Percentiles rank a stretch among this genome's conserved stretches.
phyloP scores from a whole-genome alignment of 1,140 invertebrate species.

The Muscidifurax raptorellus region DNA sequence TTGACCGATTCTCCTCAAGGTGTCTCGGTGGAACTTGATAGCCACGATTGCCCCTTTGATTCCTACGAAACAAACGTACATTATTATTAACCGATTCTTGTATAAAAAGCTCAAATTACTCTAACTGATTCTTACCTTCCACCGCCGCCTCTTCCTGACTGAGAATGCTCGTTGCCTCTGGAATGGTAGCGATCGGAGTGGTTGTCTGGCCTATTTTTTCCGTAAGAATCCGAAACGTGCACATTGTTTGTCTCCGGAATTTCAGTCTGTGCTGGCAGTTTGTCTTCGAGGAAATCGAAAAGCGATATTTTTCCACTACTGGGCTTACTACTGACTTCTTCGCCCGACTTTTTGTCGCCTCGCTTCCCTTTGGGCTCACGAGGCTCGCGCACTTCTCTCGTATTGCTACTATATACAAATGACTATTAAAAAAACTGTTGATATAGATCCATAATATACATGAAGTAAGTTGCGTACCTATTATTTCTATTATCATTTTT shows the following conservation, averaged over 20 bases:
- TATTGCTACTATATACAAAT: slow-evolving; percentile 45
- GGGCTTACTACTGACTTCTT: slow-evolving; percentile 80
- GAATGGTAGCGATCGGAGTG: slow-evolving; percentile 63
- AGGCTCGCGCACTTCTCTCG: slow-evolving; percentile 60
- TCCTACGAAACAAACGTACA: slow-evolving; percentile 50
- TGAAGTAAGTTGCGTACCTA: slow-evolving; percentile 52
- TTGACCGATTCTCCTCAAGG: slow-evolving; percentile 62
- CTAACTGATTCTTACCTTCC: slow-evolving; percentile 61
- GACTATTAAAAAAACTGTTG: not conserved
- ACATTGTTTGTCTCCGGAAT: slow-evolving; percentile 56
- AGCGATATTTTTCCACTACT: slow-evolving; percentile 87
- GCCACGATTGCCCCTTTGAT: slow-evolving; percentile 60
- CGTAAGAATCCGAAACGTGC: slow-evolving; percentile 54
- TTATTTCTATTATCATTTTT: slow-evolving; percentile 73
- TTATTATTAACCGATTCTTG: not conserved
- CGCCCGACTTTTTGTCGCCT: slow-evolving; percentile 77
- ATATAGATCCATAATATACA: slow-evolving; percentile 37
- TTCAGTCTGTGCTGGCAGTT: slow-evolving; percentile 80
- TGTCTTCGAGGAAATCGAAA: slow-evolving; percentile 91
- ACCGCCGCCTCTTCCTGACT: slow-evolving; percentile 57
- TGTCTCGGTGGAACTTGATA: slow-evolving; percentile 67
- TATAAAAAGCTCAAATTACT: not conserved
- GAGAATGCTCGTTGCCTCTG: slow-evolving; percentile 57
- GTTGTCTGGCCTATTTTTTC: slow-evolving; percentile 60
- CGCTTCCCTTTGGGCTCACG: slow-evolving; percentile 68